Percentiles rank a stretch among this genome's conserved stretches.
These are phyloP conservation scores for Leptinotarsa lineolata DNA, from an alignment of 1,140 invertebrate genomes.

Conservation along the genomic window DNA sequence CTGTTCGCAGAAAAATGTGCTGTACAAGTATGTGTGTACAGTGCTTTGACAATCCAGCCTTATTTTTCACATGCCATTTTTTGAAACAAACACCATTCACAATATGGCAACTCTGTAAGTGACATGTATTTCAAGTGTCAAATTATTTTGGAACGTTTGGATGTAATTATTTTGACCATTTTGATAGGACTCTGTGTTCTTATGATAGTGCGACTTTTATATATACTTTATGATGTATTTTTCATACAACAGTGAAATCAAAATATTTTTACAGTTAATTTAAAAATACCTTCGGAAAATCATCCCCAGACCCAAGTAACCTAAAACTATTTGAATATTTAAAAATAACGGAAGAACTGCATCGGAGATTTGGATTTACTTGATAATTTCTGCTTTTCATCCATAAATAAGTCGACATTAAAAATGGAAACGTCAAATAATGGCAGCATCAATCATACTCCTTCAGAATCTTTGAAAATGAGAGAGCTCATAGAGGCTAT, in stretches of 20 bases:
- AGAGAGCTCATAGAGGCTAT: slow-evolving; percentile 57
- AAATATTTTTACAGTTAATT: not conserved
- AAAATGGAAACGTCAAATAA: slow-evolving; percentile 20
- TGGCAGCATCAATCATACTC: slow-evolving; percentile 7
- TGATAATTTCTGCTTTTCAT: not conserved
- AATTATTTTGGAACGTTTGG: slow-evolving; percentile 1
- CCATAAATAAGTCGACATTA: not conserved
- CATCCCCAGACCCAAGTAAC: not conserved
- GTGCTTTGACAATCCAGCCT: too few species aligned
- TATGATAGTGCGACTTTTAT: not conserved
- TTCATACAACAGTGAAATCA: not conserved
- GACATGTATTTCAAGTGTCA: slow-evolving; percentile 11
- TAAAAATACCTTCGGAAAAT: not conserved
- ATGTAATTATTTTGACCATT: not conserved
- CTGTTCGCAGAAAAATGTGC: too few species aligned
- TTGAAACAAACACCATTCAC: too few species aligned
- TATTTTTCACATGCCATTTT: too few species aligned
- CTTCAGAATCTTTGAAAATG: slow-evolving; percentile 48
- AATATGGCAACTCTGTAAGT: not conserved
- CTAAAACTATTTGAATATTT: not conserved
- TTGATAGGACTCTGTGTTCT: not conserved
- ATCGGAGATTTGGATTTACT: not conserved
- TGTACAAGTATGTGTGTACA: too few species aligned
- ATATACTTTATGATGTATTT: not conserved
- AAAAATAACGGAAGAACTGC: not conserved